Evolutionary conservation across 2,888 invertebrate species (phyloP), one percentile per base, ranked within the genome.

Genomic region (Temnothorax rugatulus): DNA sequence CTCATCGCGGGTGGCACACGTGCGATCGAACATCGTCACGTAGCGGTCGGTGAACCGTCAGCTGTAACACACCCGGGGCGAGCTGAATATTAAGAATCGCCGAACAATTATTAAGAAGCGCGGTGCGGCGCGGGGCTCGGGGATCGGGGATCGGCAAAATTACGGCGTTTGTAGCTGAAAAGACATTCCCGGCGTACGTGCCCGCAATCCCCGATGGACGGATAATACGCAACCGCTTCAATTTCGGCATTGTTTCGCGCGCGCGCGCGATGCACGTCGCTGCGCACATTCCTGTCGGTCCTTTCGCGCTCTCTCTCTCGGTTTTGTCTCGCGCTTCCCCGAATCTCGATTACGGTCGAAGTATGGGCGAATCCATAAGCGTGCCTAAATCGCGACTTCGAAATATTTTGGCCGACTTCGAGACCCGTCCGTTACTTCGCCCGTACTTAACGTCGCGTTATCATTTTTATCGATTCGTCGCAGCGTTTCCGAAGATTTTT

Each of bases 121-220:
- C 64, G 57, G 13, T 21, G 52, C 13, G 2, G 13, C 7, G 4
- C 18, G n/a, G n/a, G 13, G 5, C 21, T 5, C 34, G 34, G 21
- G 64, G 4, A 18, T n/a, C 34, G 34, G 25, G 47, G 34, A 47
- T 41, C 38, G 75, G 57, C 64, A 73, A 59, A 50, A 44, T 41
- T 25, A 68, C 54, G 57, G 54, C 5, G 41, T 64, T 74, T 66
- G 75, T 77, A 68, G 21, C 77, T 74, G 81, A 85, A 85, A 83
- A 83, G 88, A 89, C 86, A 77, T 88, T 88, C 88, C 82, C 77
- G 85, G 74, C 71, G 84, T 68, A 90, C 88, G 90, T 90, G 90
- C 59, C 50, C 82, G 89, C 82, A 90, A 86, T 90, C 61, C 76
- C 76, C 44, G 76, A 84, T 29, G 61, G 68, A 83, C 57, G 44